Evolutionary conservation across 2,888 invertebrate genomes (phyloP).

Genomic region (Antheraea assamensis): DNA sequence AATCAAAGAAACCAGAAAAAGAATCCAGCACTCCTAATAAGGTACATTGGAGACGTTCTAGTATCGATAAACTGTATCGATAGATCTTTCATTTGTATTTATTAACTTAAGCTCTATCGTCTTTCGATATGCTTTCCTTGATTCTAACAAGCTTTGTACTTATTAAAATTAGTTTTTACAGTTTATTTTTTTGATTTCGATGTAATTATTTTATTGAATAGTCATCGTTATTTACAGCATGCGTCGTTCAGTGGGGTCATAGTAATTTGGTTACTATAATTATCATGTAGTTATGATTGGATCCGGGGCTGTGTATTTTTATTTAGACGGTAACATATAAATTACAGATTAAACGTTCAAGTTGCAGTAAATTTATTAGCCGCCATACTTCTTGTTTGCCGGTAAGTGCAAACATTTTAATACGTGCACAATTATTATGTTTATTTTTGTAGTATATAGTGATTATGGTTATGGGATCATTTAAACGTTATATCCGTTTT

Average conservation of each 20-base stretch:
- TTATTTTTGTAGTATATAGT: slow-evolving; percentile 27
- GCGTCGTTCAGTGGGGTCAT: slow-evolving; percentile 55
- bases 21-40: slow-evolving; percentile 86
- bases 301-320: slow-evolving; percentile 22
- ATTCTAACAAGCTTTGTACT: slow-evolving; percentile 55
- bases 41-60: slow-evolving; percentile 81
- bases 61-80: slow-evolving; percentile 35
- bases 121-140: slow-evolving; percentile 40
- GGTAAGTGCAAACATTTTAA: slow-evolving; percentile 68
- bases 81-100: slow-evolving; percentile 31
- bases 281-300: slow-evolving; percentile 5
- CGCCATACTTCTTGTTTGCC: slow-evolving; percentile 65
- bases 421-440: slow-evolving; percentile 32
- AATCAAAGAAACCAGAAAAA: slow-evolving; percentile 90
- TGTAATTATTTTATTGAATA: slow-evolving; percentile 31
- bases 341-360: slow-evolving; percentile 74
- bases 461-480: slow-evolving; percentile 25
- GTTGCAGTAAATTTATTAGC: slow-evolving; percentile 75
- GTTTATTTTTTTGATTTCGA: slow-evolving; percentile 43
- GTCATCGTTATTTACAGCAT: slow-evolving; percentile 49
- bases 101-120: slow-evolving; percentile 39
- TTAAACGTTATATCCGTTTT: background rate
- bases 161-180: slow-evolving; percentile 40
- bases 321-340: slow-evolving; percentile 34
- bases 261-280: slow-evolving; percentile 22